Evolutionary conservation across 1,140 invertebrate genomes (phyloP).

Genomic region (Leptinotarsa defecta): DNA sequence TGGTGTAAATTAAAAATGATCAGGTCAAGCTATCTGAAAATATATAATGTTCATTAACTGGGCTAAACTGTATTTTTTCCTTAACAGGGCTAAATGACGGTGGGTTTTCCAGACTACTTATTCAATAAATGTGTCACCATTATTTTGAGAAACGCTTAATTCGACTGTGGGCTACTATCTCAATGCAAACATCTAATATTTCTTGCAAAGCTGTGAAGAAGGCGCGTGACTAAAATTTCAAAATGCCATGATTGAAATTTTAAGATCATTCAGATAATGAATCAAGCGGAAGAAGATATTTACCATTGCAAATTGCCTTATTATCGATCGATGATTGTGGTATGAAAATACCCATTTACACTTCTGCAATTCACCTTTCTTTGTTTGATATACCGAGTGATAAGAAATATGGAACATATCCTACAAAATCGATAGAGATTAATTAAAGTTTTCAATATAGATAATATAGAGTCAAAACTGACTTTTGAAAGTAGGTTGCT

Average conservation of each 20-base stretch:
- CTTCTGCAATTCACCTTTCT: not conserved
- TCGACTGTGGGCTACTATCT: not conserved
- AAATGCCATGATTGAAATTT: not conserved
- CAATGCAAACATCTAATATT: not conserved
- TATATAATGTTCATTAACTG: no score
- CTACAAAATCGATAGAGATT: no score
- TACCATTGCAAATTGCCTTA: slow-evolving; percentile 18
- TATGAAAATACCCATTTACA: not conserved
- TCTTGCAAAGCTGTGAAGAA: not conserved
- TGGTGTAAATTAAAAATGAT: no score
- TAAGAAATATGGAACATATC: no score
- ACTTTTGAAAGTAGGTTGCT: no score
- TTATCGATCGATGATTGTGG: not conserved
- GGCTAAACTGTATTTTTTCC: no score
- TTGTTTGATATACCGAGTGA: no score
- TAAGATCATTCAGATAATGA: not conserved
- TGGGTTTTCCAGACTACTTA: not conserved
- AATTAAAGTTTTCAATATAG: no score
- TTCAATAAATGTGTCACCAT: slow-evolving; percentile 1
- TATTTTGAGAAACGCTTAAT: slow-evolving; percentile 2
- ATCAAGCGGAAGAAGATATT: slow-evolving; percentile 5
- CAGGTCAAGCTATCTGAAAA: no score
- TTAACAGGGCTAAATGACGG: no score
- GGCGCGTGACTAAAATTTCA: not conserved
- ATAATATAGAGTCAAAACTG: no score